These are phyloP conservation scores for Tricholauxania praeusta DNA, from an alignment of 2,888 invertebrate species.

Conservation along the genomic window DNA sequence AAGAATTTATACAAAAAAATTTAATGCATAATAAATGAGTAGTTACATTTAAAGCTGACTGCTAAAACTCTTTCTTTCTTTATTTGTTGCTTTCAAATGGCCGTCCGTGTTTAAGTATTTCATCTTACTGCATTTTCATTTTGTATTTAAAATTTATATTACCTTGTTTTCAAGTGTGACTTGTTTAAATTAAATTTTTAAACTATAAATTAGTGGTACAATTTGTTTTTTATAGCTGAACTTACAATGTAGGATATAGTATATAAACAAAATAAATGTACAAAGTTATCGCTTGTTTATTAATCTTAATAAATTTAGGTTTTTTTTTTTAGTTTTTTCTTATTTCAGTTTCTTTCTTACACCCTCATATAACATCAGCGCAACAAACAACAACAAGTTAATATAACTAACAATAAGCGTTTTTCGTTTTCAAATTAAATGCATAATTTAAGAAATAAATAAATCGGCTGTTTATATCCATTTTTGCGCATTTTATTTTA, in stretches of 20 bases:
- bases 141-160: neutral
- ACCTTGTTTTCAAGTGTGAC: constrained; percentile 6
- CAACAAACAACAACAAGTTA: constrained; percentile 41
- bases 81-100: constrained; percentile 14
- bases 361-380: constrained; percentile 34
- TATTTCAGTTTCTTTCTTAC: constrained; percentile 31
- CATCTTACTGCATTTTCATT: neutral
- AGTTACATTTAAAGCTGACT: constrained; percentile 25
- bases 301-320: neutral
- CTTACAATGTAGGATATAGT: constrained; percentile 27
- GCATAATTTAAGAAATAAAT: constrained; percentile 10
- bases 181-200: neutral
- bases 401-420: constrained; percentile 23
- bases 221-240: constrained; percentile 11
- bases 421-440: constrained; percentile 24
- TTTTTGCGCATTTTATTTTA: constrained; percentile 29
- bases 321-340: neutral
- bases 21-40: constrained; percentile 9
- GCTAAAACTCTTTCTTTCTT: constrained; percentile 13
- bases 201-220: constrained; percentile 14
- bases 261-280: constrained; percentile 21
- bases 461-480: constrained; percentile 6
- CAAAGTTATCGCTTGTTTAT: constrained; percentile 21
- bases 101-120: neutral
- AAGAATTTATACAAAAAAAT: constrained; percentile 19